Conservation (phyloP, 2,797 vertebrate species). For the Sebastes kiyomatsui region DNA sequence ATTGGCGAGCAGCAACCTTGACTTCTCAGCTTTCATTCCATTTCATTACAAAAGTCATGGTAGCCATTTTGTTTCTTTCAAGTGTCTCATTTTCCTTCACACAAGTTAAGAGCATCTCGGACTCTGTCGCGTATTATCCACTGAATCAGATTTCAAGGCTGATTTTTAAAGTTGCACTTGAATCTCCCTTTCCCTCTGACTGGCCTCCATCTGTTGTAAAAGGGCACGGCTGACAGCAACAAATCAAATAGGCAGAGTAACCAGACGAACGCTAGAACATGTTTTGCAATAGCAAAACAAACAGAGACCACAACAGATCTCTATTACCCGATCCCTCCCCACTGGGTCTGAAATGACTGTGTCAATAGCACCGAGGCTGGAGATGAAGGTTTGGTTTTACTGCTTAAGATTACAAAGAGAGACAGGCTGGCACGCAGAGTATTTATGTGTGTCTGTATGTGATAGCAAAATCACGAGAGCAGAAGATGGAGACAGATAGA, state of each 20-base stretch:
- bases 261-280: conserved; percentile 8
- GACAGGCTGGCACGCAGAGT: conserved; percentile 4
- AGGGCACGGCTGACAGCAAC: conserved; percentile 4
- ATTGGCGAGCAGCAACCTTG: not conserved
- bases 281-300: conserved; percentile 51
- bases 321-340: conserved; percentile 42
- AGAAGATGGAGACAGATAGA: conserved; percentile 41
- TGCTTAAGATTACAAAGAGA: conserved; percentile 51
- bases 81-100: not conserved
- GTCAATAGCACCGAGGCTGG: conserved; percentile 53
- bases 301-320: conserved; percentile 44
- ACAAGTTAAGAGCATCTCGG: not conserved
- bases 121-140: not conserved
- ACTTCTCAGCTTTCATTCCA: not conserved
- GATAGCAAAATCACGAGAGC: conserved; percentile 49
- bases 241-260: conserved; percentile 52
- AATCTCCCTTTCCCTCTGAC: conserved; percentile 22
- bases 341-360: conserved; percentile 54
- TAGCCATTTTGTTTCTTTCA: conserved; percentile 20
- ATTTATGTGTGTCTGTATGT: conserved; percentile 39
- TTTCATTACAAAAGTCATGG: not conserved
- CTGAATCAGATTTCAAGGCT: conserved; percentile 1
- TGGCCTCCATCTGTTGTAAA: conserved; percentile 30
- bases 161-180: conserved; percentile 8
- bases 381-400: conserved; percentile 59